Evolutionary conservation across 35 echinoderm and acorn worm genomes (phyloP), one percentile per base, ranked within the genome.

Genomic region (Patiria miniata): DNA sequence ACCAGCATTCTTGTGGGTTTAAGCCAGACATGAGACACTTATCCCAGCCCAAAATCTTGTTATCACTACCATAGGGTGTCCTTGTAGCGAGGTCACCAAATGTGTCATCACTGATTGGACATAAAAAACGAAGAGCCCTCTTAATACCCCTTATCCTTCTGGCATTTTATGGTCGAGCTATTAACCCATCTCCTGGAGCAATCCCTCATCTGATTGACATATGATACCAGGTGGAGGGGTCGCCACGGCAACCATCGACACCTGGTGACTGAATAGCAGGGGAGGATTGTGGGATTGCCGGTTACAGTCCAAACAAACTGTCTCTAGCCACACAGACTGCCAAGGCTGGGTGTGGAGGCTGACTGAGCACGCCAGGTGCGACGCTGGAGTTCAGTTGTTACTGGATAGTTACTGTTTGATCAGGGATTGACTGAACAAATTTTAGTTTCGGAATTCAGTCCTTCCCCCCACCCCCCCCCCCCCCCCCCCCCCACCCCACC

Each of bases 211-310:
- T 73, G 65, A 73, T 7, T 73, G 65, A 73, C 65, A 73, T 73
- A 23, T 30, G 65, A 73, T 73, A 34, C 65, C 65, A 73, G 65
- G 65, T 73, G 65, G 65, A 73, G 23, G 65, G 23, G 34, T 73
- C 65, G 26, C 65, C 29, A 73, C 29, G 34, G 65, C 65, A 73
- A 73, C 65, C 65, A 30, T 18, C 65, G 26, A 73, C 65, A 73
- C 65, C 65, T 73, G 29, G 65, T 36, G 65, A 73, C 57, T 32
- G 12, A 73, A 12, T 34, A 10, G 19, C 26, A 18, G 29, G 65
- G 34, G 26, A 26, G 26, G 34, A 73, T 30, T 34, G 34, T 18
- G 23, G 65, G 34, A 22, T 34, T 73, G 42, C 42, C 4, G 65
- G 23, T 73, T 73, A 26, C 26, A 73, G 29, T 32, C 65, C 65